Evolutionary conservation across 1,140 invertebrate genomes (phyloP), one percentile per base, ranked within the genome.

Genomic region (Rhagoletis pomonella): DNA sequence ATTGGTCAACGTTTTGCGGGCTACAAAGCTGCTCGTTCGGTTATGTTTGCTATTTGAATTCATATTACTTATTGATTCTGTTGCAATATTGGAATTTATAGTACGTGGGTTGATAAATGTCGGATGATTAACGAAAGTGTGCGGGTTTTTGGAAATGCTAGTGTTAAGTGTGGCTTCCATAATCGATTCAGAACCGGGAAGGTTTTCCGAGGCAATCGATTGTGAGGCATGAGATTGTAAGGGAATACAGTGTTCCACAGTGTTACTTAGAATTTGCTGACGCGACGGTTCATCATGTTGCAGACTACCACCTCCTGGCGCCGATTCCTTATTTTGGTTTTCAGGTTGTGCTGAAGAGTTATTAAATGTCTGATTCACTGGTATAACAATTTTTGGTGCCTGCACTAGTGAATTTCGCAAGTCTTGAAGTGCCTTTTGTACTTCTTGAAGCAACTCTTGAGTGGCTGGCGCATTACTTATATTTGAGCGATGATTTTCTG

Each of bases 361-460:
- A 29, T 42, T 64, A 14, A 44, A 59, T 1, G 59, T 87, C 9
- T 88, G 73, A 59, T 85, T 77, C 42, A 88, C 60, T 7, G 86
- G 88, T 55, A 88, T 88, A 42, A 89, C 84, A 0, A 84, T 60
- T n/a, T 77, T 14, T 55, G 60, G 84, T 44, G 17, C 59, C 77
- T 88, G 50, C 1, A 60, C 7, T 19, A 59, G 62, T 42, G 62
- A 42, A 4, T 42, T 69, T n/a, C 12, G 12, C 3, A 62, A 67
- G 10, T 55, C 44, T 10, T 14, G 2, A 55, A 81, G 73, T 50
- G 47, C 17, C 62, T 87, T 85, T 67, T 87, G 59, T 4, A 86
- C 44, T 85, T 81, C 55, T 67, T 50, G 50, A 10, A 58, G 17
- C 42, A 39, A 19, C 3, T 85, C 50, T 19, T 87, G 77, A 2